Evolutionary conservation across 2,113 vertebrate species (phyloP).

Genomic region (Ornithorhynchus anatinus): DNA sequence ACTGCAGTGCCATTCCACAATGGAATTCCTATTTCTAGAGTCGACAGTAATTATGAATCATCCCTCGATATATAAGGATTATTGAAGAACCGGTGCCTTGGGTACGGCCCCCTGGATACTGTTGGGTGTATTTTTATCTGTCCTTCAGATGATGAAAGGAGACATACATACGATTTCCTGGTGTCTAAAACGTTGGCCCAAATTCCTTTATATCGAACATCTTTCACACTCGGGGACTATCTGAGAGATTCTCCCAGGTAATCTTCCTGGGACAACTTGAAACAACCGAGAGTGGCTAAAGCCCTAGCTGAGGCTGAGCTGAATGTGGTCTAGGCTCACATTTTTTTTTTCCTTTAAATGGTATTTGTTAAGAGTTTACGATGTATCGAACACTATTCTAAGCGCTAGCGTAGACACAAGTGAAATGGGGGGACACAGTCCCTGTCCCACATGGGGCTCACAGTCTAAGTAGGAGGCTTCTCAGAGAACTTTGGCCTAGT

Average conservation of each 20-base stretch:
- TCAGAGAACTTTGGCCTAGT: too few species aligned
- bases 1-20: slow-evolving; percentile 35
- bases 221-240: neutral
- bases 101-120: slow-evolving; percentile 37
- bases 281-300: too few species aligned
- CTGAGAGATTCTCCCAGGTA: too few species aligned
- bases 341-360: too few species aligned
- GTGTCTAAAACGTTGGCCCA: slow-evolving; percentile 3
- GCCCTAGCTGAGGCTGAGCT: too few species aligned
- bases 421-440: too few species aligned
- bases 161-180: slow-evolving; percentile 10
- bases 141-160: slow-evolving; percentile 20
- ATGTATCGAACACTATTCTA: too few species aligned
- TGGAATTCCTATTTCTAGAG: slow-evolving; percentile 56
- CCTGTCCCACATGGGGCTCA: too few species aligned
- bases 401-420: too few species aligned
- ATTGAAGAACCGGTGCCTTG: slow-evolving; percentile 46
- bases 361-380: too few species aligned
- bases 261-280: neutral
- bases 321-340: too few species aligned
- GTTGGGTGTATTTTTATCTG: slow-evolving; percentile 34
- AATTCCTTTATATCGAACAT: neutral
- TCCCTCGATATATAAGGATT: slow-evolving; percentile 9
- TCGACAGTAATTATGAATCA: slow-evolving; percentile 50
- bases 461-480: too few species aligned